phyloP scores from a whole-genome alignment of 1,140 invertebrate genomes.

The Bombus confusus region DNA sequence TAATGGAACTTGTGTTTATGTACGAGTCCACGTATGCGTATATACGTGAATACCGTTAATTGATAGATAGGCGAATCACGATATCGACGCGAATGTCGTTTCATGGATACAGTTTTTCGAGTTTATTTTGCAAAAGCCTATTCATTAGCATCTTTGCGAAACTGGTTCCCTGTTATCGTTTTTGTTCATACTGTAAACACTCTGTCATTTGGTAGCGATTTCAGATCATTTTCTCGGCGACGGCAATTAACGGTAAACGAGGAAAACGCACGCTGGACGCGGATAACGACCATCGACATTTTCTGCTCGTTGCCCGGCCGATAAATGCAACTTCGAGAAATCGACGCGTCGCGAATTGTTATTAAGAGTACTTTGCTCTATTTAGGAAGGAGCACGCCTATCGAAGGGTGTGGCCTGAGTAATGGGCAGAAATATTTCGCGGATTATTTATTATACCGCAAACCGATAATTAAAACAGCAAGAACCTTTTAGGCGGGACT shows the following conservation, averaged over 20 bases:
- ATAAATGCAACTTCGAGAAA: not conserved
- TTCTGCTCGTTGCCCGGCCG: too few species aligned
- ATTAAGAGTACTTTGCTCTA: not conserved
- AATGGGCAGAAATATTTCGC: not conserved
- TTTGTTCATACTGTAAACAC: constrained; percentile 1
- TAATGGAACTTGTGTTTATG: not conserved
- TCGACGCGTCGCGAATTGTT: not conserved
- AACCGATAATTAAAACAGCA: not conserved
- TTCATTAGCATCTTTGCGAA: constrained; percentile 26
- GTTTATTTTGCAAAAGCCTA: constrained; percentile 10
- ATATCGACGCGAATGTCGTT: not conserved
- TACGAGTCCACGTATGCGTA: not conserved
- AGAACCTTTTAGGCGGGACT: too few species aligned
- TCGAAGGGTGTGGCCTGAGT: not conserved
- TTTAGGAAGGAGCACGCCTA: not conserved
- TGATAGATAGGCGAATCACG: constrained; percentile 32
- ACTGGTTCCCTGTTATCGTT: constrained; percentile 42
- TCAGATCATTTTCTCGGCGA: constrained; percentile 8
- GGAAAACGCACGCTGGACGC: not conserved
- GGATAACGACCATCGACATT: constrained; percentile 15
- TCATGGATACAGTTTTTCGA: not conserved
- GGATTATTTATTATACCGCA: not conserved
- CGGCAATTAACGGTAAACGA: constrained; percentile 37
- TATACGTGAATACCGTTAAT: constrained; percentile 12
- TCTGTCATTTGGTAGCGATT: constrained; percentile 28